Evolutionary conservation across 2,113 vertebrate genomes (phyloP).

Genomic region (Vidua macroura): DNA sequence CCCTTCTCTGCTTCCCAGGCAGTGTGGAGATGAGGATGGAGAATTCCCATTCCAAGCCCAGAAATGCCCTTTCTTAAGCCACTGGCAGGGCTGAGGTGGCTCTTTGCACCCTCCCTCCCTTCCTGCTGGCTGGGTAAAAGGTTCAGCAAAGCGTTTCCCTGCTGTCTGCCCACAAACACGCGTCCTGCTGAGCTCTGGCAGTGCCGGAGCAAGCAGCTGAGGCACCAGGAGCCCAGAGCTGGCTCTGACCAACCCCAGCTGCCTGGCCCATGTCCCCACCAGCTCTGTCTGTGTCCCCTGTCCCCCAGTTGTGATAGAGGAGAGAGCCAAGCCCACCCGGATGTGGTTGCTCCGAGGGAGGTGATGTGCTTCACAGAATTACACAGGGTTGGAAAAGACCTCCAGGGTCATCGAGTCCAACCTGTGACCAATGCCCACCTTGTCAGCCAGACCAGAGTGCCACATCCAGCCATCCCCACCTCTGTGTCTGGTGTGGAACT

Average conservation of each 20-base stretch:
- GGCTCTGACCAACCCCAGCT: neutral
- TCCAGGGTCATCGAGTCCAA: neutral
- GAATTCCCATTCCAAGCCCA: neutral
- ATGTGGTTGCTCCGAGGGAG: accelerated
- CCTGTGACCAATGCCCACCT: neutral
- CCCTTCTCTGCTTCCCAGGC: neutral
- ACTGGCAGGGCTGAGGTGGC: neutral
- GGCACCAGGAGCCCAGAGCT: neutral
- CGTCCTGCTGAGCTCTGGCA: neutral
- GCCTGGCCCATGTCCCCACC: neutral
- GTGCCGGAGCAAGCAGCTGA: neutral
- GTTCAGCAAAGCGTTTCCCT: neutral
- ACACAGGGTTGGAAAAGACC: neutral
- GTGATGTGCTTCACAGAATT: neutral
- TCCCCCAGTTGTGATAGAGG: neutral
- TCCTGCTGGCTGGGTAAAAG: neutral
- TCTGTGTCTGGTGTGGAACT: accelerated
- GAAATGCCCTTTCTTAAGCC: neutral
- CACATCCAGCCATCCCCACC: neutral
- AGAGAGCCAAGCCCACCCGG: accelerated
- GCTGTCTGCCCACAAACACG: neutral
- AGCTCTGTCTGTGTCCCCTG: neutral
- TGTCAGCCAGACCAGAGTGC: neutral
- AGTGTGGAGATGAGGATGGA: neutral
- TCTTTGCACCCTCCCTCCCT: neutral